A percentile compares a stretch with the other conserved stretches of the same genome.
These are phyloP conservation scores for Podiceps cristatus DNA, from an alignment of 2,113 vertebrate species.

Conservation along the genomic window DNA sequence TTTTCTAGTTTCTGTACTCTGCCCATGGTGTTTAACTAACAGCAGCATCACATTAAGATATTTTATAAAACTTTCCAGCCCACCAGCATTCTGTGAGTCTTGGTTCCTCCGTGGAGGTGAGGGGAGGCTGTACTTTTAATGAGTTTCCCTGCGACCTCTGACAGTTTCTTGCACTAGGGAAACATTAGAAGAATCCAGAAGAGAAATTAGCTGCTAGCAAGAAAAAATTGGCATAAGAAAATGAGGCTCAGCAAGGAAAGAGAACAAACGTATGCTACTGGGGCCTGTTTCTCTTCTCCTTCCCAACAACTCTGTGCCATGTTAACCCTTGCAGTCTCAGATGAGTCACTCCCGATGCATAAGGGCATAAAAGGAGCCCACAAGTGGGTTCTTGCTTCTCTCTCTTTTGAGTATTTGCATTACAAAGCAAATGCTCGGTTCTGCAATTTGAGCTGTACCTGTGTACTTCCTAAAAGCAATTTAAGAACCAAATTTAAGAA, in stretches of 20 bases:
- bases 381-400: background rate
- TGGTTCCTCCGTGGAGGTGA: background rate
- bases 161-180: background rate
- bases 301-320: background rate
- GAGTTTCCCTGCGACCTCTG: background rate
- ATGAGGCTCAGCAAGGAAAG: background rate
- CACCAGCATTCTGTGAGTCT: background rate
- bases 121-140: background rate
- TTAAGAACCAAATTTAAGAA: background rate
- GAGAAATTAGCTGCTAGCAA: background rate
- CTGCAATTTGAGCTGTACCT: background rate
- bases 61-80: background rate
- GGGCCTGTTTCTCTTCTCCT: background rate
- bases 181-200: background rate
- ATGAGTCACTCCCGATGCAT: background rate
- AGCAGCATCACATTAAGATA: background rate
- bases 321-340: constrained; percentile 26
- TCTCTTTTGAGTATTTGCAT: background rate
- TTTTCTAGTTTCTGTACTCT: background rate
- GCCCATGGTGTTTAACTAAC: background rate
- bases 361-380: background rate
- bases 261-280: background rate
- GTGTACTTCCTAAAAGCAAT: background rate
- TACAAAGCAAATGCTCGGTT: background rate
- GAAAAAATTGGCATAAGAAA: background rate